A percentile compares a stretch with the other conserved stretches of the same genome.
These are phyloP conservation scores for Vombatus ursinus DNA, from an alignment of 2,113 vertebrate genomes.

Conservation along the genomic window DNA sequence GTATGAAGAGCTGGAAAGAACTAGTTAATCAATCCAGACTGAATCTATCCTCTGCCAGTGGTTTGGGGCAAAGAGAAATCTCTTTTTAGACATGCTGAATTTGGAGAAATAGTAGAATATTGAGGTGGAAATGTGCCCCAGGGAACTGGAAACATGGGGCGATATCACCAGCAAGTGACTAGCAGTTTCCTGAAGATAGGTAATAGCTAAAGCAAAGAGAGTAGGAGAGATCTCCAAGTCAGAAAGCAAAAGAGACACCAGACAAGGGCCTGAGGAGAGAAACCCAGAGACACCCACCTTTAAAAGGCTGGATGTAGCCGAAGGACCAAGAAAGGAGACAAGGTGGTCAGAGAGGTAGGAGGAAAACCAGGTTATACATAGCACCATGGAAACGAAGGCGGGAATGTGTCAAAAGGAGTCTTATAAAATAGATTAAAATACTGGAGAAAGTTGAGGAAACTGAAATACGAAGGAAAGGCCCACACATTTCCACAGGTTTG, in stretches of 20 bases:
- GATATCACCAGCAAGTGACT: not conserved
- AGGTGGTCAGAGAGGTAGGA: not conserved
- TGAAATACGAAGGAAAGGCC: not conserved
- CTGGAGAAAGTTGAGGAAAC: not conserved
- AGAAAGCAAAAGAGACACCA: not conserved
- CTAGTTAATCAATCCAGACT: not conserved
- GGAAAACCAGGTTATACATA: not conserved
- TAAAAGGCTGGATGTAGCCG: not conserved
- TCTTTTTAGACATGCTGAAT: not conserved
- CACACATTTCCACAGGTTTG: not conserved
- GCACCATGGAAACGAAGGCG: not conserved
- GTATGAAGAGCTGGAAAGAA: not conserved
- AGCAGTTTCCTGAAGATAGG: not conserved
- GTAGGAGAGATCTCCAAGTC: not conserved
- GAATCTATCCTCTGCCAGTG: not conserved
- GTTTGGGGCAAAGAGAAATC: not conserved
- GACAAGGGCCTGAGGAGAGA: not conserved
- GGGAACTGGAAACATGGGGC: not conserved
- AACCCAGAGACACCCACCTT: not conserved
- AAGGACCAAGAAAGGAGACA: not conserved
- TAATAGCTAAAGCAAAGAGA: not conserved
- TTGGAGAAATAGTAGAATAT: not conserved
- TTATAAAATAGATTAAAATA: not conserved
- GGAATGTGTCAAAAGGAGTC: not conserved
- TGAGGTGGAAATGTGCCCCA: not conserved